Conservation (phyloP, 92 coral and sea anemone species). For the Plumapathes pennacea region DNA sequence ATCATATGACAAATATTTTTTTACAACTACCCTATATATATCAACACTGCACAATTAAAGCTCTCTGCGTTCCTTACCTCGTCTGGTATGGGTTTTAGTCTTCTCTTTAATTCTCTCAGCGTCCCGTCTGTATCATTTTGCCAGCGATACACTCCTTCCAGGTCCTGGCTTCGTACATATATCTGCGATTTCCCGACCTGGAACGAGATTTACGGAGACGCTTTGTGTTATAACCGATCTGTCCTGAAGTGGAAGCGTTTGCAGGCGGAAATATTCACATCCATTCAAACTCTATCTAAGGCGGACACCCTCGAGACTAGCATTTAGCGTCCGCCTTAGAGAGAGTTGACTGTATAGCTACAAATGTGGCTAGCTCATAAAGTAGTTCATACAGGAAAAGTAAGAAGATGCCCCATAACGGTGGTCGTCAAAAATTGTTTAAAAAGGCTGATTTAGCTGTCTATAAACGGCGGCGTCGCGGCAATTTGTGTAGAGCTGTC, state of each 20-base stretch:
- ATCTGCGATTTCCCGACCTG: constrained; percentile 50
- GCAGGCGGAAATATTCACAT: too few relatives aligned
- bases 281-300: too few relatives aligned
- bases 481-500: too few relatives aligned
- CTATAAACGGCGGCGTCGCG: too few relatives aligned
- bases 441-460: too few relatives aligned
- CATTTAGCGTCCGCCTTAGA: too few relatives aligned
- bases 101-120: constrained; percentile 51
- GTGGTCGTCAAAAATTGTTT: too few relatives aligned
- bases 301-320: too few relatives aligned
- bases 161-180: constrained; percentile 36
- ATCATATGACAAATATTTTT: neutral
- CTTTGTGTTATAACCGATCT: constrained; percentile 13
- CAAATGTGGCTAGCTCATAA: too few relatives aligned
- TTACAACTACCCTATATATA: neutral
- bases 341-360: too few relatives aligned
- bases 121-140: constrained; percentile 56
- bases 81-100: constrained; percentile 65
- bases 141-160: constrained; percentile 56
- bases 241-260: neutral
- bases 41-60: neutral
- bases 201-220: neutral
- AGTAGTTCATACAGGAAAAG: too few relatives aligned
- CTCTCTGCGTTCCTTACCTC: constrained; percentile 39
- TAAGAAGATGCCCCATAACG: too few relatives aligned